Evolutionary conservation across 2,113 vertebrate species (phyloP), one percentile per base, ranked within the genome.

Genomic region (Daboia siamensis): DNA sequence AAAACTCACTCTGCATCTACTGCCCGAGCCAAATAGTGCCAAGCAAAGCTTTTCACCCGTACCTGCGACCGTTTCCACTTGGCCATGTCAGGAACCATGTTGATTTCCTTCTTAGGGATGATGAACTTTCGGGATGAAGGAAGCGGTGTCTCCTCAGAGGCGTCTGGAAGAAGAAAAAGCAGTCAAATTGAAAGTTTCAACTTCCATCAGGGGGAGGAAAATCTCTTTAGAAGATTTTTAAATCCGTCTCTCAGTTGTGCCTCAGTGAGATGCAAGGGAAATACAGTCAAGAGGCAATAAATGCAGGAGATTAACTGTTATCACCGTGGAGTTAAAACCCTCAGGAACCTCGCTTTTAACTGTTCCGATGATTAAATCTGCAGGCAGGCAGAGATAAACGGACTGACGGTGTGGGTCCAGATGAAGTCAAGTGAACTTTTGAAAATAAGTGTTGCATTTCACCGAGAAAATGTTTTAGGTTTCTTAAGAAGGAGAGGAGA

Each of bases 11-110:
- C 24, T 33, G 13, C n/a, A 6, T 33, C 69, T 17, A 13, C 2
- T 17, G 69, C 69, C 69, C 6, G 2, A 20, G 33, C 69, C 69
- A 39, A 80, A 39, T 20, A 8, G 21, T 1, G 39, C 94, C 90
- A 44, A 44, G 20, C 21, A 44, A 57, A 39, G 6, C 33, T 39
- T 24, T 44, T 5, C 7, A 1, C 54, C 23, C 87, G 1, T 96
- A 99, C 99, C 97, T 99, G 98, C 86, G 99, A 99, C 5, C 98
- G 97, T 90, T 99, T 99, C 99, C 99, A 99, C 95, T 99, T 99
- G 91, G 97, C 98, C 99, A 99, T 99, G 96, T 99, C 99, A 0
- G 98, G 97, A 57, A 99, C 98, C 95, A 98, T 98, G 89, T 98
- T 98, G 95, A 99, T 99, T 96, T 99, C 99, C 95, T 99, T 99